A percentile compares a stretch with the other conserved stretches of the same genome.
Conservation (phyloP, 2,797 vertebrate genomes). For the Lophius americanus region DNA sequence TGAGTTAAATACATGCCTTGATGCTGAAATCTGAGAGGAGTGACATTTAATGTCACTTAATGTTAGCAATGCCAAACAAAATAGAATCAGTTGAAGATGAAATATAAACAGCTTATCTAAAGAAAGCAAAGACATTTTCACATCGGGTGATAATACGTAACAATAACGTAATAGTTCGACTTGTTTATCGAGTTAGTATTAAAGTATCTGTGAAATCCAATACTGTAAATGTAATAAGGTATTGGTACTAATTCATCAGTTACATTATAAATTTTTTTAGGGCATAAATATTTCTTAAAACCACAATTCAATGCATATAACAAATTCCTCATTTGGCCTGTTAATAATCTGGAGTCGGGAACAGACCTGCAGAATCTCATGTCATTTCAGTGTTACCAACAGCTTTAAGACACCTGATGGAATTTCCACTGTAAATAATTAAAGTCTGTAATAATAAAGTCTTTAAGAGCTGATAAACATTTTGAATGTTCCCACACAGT, state of each 20-base stretch:
- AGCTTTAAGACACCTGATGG: conserved; percentile 38
- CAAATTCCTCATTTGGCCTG: conserved; percentile 7
- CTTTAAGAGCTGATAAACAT: no score
- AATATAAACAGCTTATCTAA: conserved; percentile 28
- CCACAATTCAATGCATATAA: conserved; percentile 40
- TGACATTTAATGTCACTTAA: conserved; percentile 41
- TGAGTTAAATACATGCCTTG: neutral
- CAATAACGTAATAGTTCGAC: no score
- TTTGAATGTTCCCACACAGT: neutral
- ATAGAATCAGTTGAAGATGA: conserved; percentile 34
- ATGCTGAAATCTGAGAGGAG: conserved; percentile 24
- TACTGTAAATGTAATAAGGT: conserved; percentile 9
- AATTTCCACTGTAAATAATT: conserved; percentile 29
- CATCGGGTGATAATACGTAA: neutral
- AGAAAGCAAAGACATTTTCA: conserved; percentile 31
- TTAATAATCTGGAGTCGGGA: conserved; percentile 6
- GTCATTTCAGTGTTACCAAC: neutral
- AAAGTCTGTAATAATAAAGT: no score
- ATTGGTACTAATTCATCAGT: neutral
- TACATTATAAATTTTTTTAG: conserved; percentile 23
- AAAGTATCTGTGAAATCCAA: conserved; percentile 45
- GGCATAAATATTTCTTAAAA: conserved; percentile 10
- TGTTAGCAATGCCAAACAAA: conserved; percentile 38
- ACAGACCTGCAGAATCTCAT: neutral
- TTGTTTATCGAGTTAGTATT: conserved; percentile 45